Evolutionary conservation across 2,113 vertebrate species (phyloP).

Genomic region (human): GRCh38 chr13:55698001-55698500

Average conservation of each 20-base stretch:
- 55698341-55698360: not conserved
- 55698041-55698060: not conserved
- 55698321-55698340: not conserved
- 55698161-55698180: not conserved
- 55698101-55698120: not conserved
- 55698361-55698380: not conserved
- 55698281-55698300: not conserved
- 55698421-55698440: not conserved
- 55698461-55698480: not conserved
- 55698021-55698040: not conserved
- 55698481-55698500: constrained; percentile 44
- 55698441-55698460: not conserved
- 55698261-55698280: not conserved
- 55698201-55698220: not conserved
- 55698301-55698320: not conserved
- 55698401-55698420: not conserved
- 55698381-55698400: not conserved
- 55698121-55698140: not conserved
- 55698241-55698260: not conserved
- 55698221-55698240: not conserved
- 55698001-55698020: not conserved
- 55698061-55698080: not conserved
- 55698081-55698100: not conserved
- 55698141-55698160: not conserved
- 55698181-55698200: not conserved